Conservation (phyloP, 2,888 invertebrate genomes). For the Trachelus iudaicus region DNA sequence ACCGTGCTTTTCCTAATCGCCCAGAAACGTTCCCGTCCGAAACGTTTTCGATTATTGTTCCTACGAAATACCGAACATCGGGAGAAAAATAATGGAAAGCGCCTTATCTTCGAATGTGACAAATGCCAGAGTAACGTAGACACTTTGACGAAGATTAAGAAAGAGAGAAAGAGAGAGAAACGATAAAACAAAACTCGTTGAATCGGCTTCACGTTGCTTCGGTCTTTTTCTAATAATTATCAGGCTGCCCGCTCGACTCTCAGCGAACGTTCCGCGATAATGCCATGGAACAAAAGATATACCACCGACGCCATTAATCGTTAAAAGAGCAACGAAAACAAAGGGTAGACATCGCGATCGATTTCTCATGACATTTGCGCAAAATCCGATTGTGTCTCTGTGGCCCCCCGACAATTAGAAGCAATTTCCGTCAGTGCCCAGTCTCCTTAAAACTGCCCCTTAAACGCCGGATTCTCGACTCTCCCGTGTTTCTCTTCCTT, state of each 20-base stretch:
- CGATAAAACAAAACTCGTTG: background rate
- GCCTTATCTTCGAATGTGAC: background rate
- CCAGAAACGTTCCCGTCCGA: background rate
- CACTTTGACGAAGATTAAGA: background rate
- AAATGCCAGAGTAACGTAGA: background rate
- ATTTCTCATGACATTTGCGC: background rate
- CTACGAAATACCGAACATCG: background rate
- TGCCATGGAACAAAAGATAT: background rate
- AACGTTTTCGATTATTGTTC: background rate
- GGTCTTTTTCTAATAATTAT: background rate
- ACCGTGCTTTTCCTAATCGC: constrained; percentile 2
- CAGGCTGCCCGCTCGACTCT: background rate
- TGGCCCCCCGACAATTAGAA: background rate
- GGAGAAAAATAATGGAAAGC: background rate
- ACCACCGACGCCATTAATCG: background rate
- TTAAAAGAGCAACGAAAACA: background rate
- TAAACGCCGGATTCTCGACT: background rate
- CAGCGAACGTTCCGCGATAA: background rate
- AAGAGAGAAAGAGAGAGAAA: background rate
- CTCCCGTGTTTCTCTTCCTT: background rate
- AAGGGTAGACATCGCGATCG: background rate
- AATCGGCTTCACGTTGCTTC: background rate
- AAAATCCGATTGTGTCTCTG: background rate
- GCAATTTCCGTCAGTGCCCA: background rate
- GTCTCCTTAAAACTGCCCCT: background rate